Evolutionary conservation across 2,113 vertebrate genomes (phyloP).

Genomic region (Setophaga petechia): DNA sequence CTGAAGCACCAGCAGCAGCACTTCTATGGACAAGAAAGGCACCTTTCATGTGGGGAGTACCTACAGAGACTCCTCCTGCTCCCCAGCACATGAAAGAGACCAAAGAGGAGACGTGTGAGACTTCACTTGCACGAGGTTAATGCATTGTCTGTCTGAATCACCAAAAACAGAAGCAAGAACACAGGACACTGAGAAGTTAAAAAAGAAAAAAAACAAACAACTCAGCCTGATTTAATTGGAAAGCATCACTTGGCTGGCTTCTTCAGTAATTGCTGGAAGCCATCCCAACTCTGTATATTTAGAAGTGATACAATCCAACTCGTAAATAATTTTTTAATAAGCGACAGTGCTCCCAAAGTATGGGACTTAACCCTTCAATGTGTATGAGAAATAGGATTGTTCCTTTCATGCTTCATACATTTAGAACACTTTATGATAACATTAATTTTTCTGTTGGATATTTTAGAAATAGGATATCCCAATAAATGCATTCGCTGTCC

Average conservation of each 20-base stretch:
- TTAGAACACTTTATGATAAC: neutral
- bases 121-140: neutral
- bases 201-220: neutral
- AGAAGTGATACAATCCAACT: slow-evolving; percentile 44
- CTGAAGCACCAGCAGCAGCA: neutral
- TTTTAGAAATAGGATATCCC: neutral
- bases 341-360: neutral
- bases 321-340: slow-evolving; percentile 53
- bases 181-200: neutral
- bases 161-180: neutral
- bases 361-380: slow-evolving; percentile 22
- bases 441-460: neutral
- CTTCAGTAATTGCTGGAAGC: slow-evolving; percentile 34
- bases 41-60: slow-evolving; percentile 26
- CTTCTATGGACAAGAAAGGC: slow-evolving; percentile 8
- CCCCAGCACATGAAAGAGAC: slow-evolving; percentile 29
- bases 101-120: slow-evolving; percentile 13
- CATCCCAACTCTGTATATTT: slow-evolving; percentile 53
- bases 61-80: neutral
- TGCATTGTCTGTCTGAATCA: neutral
- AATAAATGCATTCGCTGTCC: neutral
- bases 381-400: neutral
- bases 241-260: slow-evolving; percentile 14
- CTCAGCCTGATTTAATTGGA: slow-evolving; percentile 46
- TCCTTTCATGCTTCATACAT: neutral